Base-by-base conservation (phyloP, 2,113 vertebrate genomes). In the Xiphorhynchus elegans region DNA sequence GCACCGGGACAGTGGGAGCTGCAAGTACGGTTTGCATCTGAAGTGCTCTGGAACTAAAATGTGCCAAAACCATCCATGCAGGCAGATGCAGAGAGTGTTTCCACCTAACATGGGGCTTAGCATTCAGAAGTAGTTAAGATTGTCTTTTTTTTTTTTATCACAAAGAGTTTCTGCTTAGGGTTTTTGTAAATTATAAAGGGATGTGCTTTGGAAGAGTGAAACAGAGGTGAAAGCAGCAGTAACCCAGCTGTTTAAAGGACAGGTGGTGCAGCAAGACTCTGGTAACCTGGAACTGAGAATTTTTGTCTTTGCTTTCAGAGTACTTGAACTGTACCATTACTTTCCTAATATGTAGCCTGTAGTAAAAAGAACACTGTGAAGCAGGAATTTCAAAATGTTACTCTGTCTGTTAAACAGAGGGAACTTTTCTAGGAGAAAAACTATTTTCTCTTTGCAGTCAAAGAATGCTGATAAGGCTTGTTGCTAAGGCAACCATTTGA, bases 401-500 rank as follows among this genome's bases (percentile, higher is more conserved):
- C 42, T 86, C 17, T 17, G 11, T 40, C 74, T 90, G 62, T 69
- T 80, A 63, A 62, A 87, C 39, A 53, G 64, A 55, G 87, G 19
- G 7, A 85, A 55, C 73, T 87, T 87, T 85, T 66, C 55, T 67
- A 29, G 21, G 70, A 17, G 35, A 76, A 79, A 87, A 73, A 52
- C 50, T 25, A 49, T 16, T 13, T 14, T 9, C 23, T 76, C 25
- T 42, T 82, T 37, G 19, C 70, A 76, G 60, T 79, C 35, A 62
- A 56, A 58, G 75, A 70, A 58, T 58, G 23, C 53, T 73, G 84
- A 56, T 80, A 59, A 84, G 42, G 12, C n/a, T 63, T 87, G 91
- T 96, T 95, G 75, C 82, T 70, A 88, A 66, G 90, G 74, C n/a
- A 91, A 91, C 70, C 6, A 12, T 74, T 96, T 91, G 55, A 40